Conservation (phyloP, 2,888 invertebrate genomes). For the Apoderus coryli region DNA sequence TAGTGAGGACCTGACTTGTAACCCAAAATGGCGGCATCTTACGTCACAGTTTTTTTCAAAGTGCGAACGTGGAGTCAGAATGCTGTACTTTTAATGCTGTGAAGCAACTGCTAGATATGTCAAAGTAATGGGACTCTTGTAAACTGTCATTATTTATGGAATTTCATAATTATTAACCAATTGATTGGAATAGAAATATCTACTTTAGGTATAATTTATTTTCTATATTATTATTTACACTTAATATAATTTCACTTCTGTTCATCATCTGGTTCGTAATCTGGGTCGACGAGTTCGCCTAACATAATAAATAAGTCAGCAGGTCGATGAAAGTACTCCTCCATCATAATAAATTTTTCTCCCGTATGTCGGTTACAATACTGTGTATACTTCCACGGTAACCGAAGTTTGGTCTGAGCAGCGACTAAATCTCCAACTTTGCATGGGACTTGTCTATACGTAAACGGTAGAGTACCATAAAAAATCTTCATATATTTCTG, state of each 20-base stretch:
- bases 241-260: too few relatives aligned
- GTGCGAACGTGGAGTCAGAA: too few relatives aligned
- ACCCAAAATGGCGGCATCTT: too few relatives aligned
- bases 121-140: too few relatives aligned
- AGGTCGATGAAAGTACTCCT: conserved; percentile 27
- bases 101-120: too few relatives aligned
- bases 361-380: conserved; percentile 22
- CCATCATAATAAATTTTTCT: conserved; percentile 23
- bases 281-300: conserved; percentile 23
- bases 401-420: conserved; percentile 7
- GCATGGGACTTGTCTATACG: conserved; percentile 17
- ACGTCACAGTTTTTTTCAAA: too few relatives aligned
- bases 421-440: conserved; percentile 21
- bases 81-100: too few relatives aligned
- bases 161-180: too few relatives aligned
- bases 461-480: conserved; percentile 21
- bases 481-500: conserved; percentile 25
- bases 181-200: too few relatives aligned
- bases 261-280: conserved; percentile 14
- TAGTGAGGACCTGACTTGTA: too few relatives aligned
- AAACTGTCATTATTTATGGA: too few relatives aligned
- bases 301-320: conserved; percentile 30
- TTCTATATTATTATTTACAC: too few relatives aligned
- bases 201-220: conserved; percentile 12
- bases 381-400: conserved; percentile 24